Evolutionary conservation across 2,113 vertebrate genomes (phyloP).

Genomic region (Philantomba maxwellii): DNA sequence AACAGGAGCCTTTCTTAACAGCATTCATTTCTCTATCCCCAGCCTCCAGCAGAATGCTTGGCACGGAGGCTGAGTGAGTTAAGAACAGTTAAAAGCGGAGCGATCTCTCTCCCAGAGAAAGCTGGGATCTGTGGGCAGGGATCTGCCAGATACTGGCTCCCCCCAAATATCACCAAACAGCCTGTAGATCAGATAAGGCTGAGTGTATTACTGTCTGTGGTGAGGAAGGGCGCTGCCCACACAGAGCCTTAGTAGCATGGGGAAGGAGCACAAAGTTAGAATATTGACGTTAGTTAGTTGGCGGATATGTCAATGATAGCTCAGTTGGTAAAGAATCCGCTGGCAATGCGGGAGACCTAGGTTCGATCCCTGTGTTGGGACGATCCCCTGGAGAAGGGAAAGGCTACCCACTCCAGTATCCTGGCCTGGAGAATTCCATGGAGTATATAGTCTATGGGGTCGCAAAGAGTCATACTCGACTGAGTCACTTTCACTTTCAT

Average conservation of each 20-base stretch:
- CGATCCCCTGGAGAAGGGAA: not conserved
- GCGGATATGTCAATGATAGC: not conserved
- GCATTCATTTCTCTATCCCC: not conserved
- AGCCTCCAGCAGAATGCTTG: not conserved
- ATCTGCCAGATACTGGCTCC: not conserved
- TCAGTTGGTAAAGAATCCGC: not conserved
- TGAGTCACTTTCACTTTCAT: not conserved
- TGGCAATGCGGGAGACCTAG: not conserved
- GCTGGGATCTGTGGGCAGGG: not conserved
- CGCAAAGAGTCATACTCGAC: not conserved
- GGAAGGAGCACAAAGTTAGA: not conserved
- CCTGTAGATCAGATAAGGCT: not conserved
- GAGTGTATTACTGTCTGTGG: not conserved
- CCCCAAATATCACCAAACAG: not conserved
- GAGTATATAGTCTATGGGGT: not conserved
- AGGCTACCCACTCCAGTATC: not conserved
- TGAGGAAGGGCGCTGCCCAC: not conserved
- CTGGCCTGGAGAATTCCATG: not conserved
- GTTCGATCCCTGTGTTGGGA: not conserved
- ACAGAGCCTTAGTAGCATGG: not conserved
- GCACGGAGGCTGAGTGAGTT: not conserved
- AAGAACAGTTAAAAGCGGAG: not conserved
- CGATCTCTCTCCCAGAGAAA: not conserved
- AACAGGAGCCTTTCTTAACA: not conserved
- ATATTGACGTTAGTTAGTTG: not conserved